These are phyloP conservation scores for Dinoponera quadriceps DNA, from an alignment of 1,140 invertebrate species.

Conservation along the genomic window DNA sequence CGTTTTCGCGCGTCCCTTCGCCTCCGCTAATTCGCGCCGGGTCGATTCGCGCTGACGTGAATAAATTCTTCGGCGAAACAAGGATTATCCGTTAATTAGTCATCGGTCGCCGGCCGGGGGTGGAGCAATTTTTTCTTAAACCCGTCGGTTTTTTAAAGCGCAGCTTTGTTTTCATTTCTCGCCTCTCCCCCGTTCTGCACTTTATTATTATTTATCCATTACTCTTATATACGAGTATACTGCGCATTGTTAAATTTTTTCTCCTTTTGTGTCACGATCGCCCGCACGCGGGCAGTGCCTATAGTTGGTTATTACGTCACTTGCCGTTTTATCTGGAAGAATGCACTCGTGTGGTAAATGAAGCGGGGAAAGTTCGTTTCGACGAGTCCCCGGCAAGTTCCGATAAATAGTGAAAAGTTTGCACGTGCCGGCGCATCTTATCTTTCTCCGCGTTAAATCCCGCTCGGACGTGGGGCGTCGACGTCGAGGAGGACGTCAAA, in stretches of 20 bases:
- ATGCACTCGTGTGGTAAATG: slow-evolving; percentile 16
- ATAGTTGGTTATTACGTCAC: slow-evolving; percentile 23
- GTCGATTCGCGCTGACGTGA: slow-evolving; percentile 1
- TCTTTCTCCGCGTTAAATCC: not conserved
- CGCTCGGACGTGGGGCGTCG: not conserved
- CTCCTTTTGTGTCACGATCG: too few relatives aligned
- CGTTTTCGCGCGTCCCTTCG: not conserved
- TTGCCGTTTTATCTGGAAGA: slow-evolving; percentile 34
- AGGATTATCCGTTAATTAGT: slow-evolving; percentile 43
- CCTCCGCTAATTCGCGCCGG: slow-evolving; percentile 21
- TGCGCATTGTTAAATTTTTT: not conserved
- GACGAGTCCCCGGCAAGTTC: slow-evolving; percentile 10
- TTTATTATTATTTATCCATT: not conserved
- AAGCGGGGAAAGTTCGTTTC: slow-evolving; percentile 25
- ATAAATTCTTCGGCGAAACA: slow-evolving; percentile 21
- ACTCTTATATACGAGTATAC: not conserved
- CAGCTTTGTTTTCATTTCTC: not conserved
- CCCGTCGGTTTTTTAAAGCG: not conserved
- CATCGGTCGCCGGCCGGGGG: too few relatives aligned
- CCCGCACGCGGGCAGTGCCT: not conserved
- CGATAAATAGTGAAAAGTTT: slow-evolving; percentile 50
- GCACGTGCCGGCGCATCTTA: not conserved
- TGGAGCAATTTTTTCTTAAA: not conserved
- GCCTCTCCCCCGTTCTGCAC: not conserved
- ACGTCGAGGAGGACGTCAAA: not conserved